Base-by-base conservation (phyloP, 2,797 vertebrate species). In the Sebastes nivosus region DNA sequence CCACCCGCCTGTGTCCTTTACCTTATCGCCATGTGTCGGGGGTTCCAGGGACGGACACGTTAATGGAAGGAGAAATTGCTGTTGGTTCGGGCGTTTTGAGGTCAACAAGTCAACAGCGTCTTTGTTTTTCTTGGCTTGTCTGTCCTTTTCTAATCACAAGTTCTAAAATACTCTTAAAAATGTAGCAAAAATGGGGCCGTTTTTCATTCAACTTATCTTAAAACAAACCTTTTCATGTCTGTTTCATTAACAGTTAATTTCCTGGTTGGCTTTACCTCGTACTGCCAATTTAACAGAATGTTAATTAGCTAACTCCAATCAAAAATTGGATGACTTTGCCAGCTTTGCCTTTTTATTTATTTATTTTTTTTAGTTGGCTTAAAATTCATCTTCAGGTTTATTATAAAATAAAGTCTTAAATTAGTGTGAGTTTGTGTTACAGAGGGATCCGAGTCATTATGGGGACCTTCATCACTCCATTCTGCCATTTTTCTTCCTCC, bases 401-500 rank as follows among this genome's bases (percentile, higher is more conserved):
- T 63, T 9, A 20, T 8, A 34, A 65, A 72, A 24, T 1, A 46
- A 46, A 46, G 6, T 46, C 72, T 71, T 30, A 30, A 65, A 66
- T 70, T 4, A 71, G 12, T 42, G 34, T 77, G 66, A 42, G 72
- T 50, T 80, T 32, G 54, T 80, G 73, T 80, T 66, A 30, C 36
- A 42, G 66, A 81, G 52, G 59, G 14, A 58, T 75, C 67, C 42
- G 13, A 6, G 59, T 80, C 60, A 80, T 83, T 66, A 82, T 29
- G 13, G 16, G 14, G 16, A 30, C 72, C 79, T 74, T 72, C 75
- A 76, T 67, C 65, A 52, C 63, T 73, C 75, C 65, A 58, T 79
- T 79, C 71, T 73, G 69, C 79, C 78, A 76, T 88, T 87, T 72
- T 84, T 87, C 75, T 80, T 87, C 89, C 64, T 36, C 55, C 46